Evolutionary conservation across 2,113 vertebrate species (phyloP), one percentile per base, ranked within the genome.

Genomic region (Ictidomys tridecemlineatus): DNA sequence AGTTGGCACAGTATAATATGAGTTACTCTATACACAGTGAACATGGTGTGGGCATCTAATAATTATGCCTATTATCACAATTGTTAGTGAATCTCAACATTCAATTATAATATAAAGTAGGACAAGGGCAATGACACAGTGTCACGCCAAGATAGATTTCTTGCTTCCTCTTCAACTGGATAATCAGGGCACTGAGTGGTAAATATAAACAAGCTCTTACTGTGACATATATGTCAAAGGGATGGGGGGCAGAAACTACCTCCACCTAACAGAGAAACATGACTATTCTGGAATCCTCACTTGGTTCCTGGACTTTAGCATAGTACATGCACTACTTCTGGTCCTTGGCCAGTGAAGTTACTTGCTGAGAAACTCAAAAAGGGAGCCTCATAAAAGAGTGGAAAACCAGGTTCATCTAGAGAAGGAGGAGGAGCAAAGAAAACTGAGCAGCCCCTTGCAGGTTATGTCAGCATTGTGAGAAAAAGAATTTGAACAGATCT

Each of bases 281-380:
- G 28, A 65, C 17, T 5, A 4, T 70, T 84, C 10, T 67, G 10
- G 14, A 85, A 85, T n/a, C 51, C 28, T 86, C 39, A 16, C 18
- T 24, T 61, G 34, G 22, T 67, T 85, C 12, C n/a, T 32, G 37
- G 63, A 10, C 17, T 93, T 6, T 24, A 39, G 37, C 34, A 45
- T 5, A 30, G 20, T 37, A 14, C n/a, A 8, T 16, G 30, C 32
- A 24, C 53, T 78, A 30, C 26, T 63, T 37, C 63, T 22, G 53
- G 37, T 2, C 1, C 6, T 67, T 53, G 28, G 9, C 13, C 3
- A 79, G 14, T 53, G 20, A 61, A 42, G 0, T 7, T n/a, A 3
- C 30, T 82, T 22, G 5, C 7, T 80, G 13, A 16, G 39, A 67
- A 42, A 9, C 18, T 73, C 37, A 61, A 30, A 80, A 74, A 69